These are phyloP conservation scores for Anguilla pacifica DNA, from an alignment of 2,797 vertebrate genomes.

Conservation along the genomic window DNA sequence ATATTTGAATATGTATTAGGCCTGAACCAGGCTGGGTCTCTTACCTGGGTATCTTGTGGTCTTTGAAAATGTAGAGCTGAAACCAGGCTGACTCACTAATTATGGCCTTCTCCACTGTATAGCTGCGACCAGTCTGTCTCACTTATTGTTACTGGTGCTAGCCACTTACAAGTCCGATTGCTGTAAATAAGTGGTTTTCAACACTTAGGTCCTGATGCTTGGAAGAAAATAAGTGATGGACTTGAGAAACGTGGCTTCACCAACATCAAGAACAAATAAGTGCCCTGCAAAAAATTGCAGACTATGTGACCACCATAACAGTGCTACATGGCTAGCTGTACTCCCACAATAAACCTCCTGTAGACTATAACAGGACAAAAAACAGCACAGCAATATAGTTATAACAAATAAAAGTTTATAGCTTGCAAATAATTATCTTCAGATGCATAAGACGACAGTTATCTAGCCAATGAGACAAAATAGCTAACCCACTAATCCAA, in stretches of 20 bases:
- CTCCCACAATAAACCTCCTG: background rate
- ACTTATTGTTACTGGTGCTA: background rate
- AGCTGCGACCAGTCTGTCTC: background rate
- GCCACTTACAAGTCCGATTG: background rate
- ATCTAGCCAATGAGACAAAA: background rate
- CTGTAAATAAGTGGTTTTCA: background rate
- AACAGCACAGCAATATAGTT: background rate
- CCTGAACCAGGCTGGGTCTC: background rate
- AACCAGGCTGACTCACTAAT: background rate
- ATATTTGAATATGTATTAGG: background rate
- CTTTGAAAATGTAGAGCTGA: background rate
- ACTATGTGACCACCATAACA: background rate
- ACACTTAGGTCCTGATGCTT: background rate
- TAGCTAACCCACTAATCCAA: background rate
- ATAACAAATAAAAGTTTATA: background rate
- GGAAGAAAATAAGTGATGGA: too few species aligned
- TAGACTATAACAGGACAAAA: background rate
- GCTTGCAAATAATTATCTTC: background rate
- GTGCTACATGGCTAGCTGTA: background rate
- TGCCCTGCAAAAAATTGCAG: background rate
- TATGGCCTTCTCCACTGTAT: background rate
- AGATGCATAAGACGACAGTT: background rate
- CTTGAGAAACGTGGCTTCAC: background rate
- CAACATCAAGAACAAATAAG: background rate
- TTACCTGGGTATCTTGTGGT: background rate